Evolutionary conservation across 2,888 invertebrate species (phyloP), one percentile per base, ranked within the genome.

Genomic region (Oxystoma pomonae): DNA sequence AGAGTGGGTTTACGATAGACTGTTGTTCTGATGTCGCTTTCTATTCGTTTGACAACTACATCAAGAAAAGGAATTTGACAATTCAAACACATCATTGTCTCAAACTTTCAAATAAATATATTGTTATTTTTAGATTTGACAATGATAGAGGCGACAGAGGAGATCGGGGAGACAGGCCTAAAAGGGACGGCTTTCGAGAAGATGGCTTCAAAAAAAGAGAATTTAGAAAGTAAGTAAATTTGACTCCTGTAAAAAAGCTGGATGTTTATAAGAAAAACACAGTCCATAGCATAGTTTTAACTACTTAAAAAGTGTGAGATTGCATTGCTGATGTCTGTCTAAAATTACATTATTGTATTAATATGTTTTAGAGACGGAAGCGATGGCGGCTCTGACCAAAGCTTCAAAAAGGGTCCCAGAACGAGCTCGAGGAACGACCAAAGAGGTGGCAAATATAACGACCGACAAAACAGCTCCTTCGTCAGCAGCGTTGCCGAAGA

Each of bases 351-450:
- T n/a, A n/a, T n/a, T n/a, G n/a, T n/a, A n/a, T n/a, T n/a, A n/a
- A n/a, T n/a, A n/a, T n/a, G n/a, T 35, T 35, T 35, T 12, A 35
- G 76, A 59, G 76, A 76, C 21, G 72, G 71, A 2, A 75, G 74
- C 58, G 77, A 77, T 60, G 76, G 75, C 51, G 74, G 75, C 17
- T 77, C 77, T 3, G 78, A 78, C 57, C 76, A 74, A 59, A 73
- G 76, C 63, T 75, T 71, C 65, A 68, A 70, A 16, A 71, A 69
- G 65, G 72, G 72, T 20, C 70, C 69, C 18, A 67, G 73, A 58
- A 72, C 71, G 5, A 74, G 72, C 65, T 71, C 72, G 5, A 65
- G 74, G 52, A 71, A 72, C 59, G 72, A 73, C 35, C 63, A 61
- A 20, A 61, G 67, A 19, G 67, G 57, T 1, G 52, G 52, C 57